Evolutionary conservation across 2,113 vertebrate species (phyloP), one percentile per base, ranked within the genome.

Genomic region (Tragulus kanchil): DNA sequence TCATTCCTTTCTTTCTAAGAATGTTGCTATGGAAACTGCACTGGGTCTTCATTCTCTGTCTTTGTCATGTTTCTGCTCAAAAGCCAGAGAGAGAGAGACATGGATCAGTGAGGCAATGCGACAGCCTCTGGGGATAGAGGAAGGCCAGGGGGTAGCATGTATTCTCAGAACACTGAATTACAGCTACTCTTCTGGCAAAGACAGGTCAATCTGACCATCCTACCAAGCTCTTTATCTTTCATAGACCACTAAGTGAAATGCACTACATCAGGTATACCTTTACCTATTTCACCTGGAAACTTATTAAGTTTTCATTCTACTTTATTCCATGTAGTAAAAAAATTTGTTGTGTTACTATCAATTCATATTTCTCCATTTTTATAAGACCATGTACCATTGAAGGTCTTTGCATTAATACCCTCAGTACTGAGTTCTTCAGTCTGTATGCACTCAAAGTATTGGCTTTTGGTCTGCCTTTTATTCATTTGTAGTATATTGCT

Each of bases 1-100:
- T 85, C 36, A 67, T 96, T 95, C 95, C 54, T 97, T 96, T 85
- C 93, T 95, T 96, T 95, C 79, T 95, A 79, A 93, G 96, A 90
- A 93, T 1, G 98, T 99, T 99, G 97, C 98, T 98, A 99, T 99
- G 97, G 99, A 98, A 99, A 99, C 99, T 93, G 89, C 90, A 96
- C 96, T 96, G 98, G 93, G 97, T 98, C 98, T 98, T 98, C 96
- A 94, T 98, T 98, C 97, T 98, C 93, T 78, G 95, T 97, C 97
- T 98, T 97, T 0, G 0, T 98, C 98, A 98, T 82, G 92, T 97
- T 97, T 96, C 95, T 92, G 90, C 82, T 98, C 92, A 97, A 97
- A 98, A 96, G 90, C 95, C 96, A 98, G 96, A 89, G 97, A 97
- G 97, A 48, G 95, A 96, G 97, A 98, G 96, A 97, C 97, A 98